Evolutionary conservation across 2,888 invertebrate genomes (phyloP).

Genomic region (Palloptera scutellata): DNA sequence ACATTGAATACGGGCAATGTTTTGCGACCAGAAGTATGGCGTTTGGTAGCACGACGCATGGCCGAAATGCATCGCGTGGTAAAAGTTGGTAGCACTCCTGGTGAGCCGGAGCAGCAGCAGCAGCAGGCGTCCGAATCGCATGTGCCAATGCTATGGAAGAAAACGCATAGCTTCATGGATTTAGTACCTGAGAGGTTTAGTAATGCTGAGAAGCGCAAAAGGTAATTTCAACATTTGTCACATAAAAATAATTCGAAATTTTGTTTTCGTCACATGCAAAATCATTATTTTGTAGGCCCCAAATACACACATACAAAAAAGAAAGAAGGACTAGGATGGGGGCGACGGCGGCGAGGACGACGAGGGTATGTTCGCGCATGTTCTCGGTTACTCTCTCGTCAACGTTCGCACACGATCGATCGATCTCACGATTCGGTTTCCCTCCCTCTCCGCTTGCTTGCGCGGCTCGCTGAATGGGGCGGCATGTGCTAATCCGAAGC

Average conservation of each 20-base stretch:
- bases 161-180: conserved; percentile 76
- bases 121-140: conserved; percentile 45
- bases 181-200: conserved; percentile 77
- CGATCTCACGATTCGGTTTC: conserved; percentile 10
- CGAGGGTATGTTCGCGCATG: conserved; percentile 15
- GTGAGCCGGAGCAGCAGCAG: conserved; percentile 25
- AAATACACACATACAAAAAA: conserved; percentile 32
- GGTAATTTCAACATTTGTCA: conserved; percentile 66
- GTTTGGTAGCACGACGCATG: conserved; percentile 81
- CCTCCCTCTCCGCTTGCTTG: conserved; percentile 10
- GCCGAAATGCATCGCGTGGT: conserved; percentile 80
- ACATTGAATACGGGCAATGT: conserved; percentile 76
- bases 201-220: conserved; percentile 73
- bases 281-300: conserved; percentile 45
- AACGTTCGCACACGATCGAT: conserved; percentile 9
- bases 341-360: conserved; percentile 30
- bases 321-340: conserved; percentile 40
- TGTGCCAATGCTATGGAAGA: conserved; percentile 79
- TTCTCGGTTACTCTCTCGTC: conserved; percentile 5
- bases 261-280: conserved; percentile 38
- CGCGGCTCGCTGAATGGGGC: neutral
- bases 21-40: conserved; percentile 72
- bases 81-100: conserved; percentile 43
- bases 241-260: conserved; percentile 27
- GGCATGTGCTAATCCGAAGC: conserved; percentile 12